A percentile compares a stretch with the other conserved stretches of the same genome.
phyloP scores from a whole-genome alignment of 2,113 vertebrate species.

The Peromyscus polionotus region DNA sequence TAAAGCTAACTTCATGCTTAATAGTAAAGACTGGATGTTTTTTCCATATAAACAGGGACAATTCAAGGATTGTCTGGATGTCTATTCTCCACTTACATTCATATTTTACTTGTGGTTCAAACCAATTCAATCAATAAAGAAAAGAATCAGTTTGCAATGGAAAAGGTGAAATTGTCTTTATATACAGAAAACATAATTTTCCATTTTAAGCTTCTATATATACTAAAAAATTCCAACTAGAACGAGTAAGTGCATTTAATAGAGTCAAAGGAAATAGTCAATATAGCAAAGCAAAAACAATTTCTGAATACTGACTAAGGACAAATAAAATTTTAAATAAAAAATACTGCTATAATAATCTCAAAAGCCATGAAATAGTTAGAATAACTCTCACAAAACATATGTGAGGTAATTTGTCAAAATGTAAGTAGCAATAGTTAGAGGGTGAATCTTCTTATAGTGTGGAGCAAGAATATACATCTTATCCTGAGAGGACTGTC shows the following conservation, averaged over 20 bases:
- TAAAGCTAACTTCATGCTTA: neutral
- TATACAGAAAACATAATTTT: neutral
- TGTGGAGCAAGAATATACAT: neutral
- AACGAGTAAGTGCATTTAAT: neutral
- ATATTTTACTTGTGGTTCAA: neutral
- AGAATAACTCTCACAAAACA: conserved; percentile 8
- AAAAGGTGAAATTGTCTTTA: conserved; percentile 42
- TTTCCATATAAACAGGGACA: neutral
- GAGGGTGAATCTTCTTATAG: neutral
- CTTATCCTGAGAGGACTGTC: neutral
- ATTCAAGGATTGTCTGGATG: neutral
- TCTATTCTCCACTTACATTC: neutral
- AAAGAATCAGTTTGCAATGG: neutral
- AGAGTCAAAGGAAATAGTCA: neutral
- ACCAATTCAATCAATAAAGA: neutral
- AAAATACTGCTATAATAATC: neutral
- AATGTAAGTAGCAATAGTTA: neutral
- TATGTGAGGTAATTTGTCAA: neutral
- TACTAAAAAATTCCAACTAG: neutral
- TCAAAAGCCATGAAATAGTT: neutral
- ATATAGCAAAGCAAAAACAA: neutral
- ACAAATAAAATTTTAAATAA: neutral
- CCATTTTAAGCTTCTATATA: neutral
- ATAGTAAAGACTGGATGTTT: neutral
- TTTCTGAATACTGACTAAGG: neutral